These are phyloP conservation scores for Netelia virgata DNA, from an alignment of 2,888 invertebrate genomes.

Conservation along the genomic window DNA sequence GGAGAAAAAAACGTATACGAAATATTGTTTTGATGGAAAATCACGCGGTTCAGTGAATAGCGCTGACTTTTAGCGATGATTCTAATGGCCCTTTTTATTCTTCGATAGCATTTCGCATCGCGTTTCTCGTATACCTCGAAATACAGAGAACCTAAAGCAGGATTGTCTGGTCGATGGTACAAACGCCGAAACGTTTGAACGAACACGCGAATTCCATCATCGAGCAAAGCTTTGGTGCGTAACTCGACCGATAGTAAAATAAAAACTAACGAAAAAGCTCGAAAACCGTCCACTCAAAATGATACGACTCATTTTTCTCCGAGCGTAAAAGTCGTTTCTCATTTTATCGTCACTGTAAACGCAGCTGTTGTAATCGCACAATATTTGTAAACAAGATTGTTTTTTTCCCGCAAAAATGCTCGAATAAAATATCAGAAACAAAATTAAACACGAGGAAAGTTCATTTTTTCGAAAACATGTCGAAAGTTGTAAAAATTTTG, in stretches of 20 bases:
- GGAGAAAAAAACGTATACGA: background rate
- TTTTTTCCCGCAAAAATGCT: too few species aligned
- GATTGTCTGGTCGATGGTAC: too few species aligned
- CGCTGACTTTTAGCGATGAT: background rate
- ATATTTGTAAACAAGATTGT: too few species aligned
- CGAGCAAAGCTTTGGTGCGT: conserved; percentile 8
- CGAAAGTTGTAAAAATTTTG: too few species aligned
- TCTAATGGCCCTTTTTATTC: conserved; percentile 12
- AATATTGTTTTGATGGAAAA: background rate
- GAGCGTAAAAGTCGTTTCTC: too few species aligned
- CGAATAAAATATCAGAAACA: too few species aligned
- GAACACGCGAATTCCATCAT: conserved; percentile 1
- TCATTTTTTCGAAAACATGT: too few species aligned
- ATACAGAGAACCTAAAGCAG: background rate
- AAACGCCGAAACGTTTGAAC: too few species aligned
- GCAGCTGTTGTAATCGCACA: too few species aligned
- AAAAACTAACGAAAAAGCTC: conserved; percentile 7
- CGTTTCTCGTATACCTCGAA: background rate
- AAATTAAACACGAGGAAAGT: too few species aligned
- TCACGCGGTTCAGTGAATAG: background rate
- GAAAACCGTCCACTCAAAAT: background rate
- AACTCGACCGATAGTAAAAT: conserved; percentile 10
- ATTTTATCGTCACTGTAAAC: too few species aligned
- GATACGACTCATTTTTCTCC: background rate
- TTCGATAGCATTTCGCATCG: conserved; percentile 9